Evolutionary conservation across 2,888 invertebrate genomes (phyloP).

Genomic region (Acanthosepion lycidas): DNA sequence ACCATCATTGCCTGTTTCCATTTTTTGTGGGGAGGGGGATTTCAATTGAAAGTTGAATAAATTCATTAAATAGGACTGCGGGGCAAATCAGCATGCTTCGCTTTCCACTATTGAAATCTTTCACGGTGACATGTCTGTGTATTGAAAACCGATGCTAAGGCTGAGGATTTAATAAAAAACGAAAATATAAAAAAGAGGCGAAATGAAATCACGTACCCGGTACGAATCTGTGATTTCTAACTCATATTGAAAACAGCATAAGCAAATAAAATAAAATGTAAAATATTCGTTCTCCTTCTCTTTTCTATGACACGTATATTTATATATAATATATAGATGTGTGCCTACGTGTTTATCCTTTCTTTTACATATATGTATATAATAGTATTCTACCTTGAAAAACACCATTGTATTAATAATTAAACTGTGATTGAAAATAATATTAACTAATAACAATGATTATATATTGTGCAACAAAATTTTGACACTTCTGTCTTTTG

Average conservation of each 20-base stretch:
- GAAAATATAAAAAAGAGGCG: neutral
- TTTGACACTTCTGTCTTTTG: too few relatives aligned
- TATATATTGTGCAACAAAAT: too few relatives aligned
- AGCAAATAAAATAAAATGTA: neutral
- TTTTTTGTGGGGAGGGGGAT: too few relatives aligned
- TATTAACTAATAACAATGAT: too few relatives aligned
- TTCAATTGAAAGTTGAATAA: slow-evolving; percentile 22
- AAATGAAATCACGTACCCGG: neutral
- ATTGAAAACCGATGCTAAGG: neutral
- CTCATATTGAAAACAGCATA: neutral
- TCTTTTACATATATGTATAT: too few relatives aligned
- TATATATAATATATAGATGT: neutral
- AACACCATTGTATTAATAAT: too few relatives aligned
- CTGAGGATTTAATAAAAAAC: neutral
- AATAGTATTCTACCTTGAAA: too few relatives aligned
- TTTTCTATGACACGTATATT: too few relatives aligned
- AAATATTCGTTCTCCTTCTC: too few relatives aligned
- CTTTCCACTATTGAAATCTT: neutral
- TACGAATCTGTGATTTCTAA: neutral
- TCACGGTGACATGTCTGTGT: neutral
- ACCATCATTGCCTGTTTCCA: neutral
- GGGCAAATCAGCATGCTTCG: neutral
- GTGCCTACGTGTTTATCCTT: neutral
- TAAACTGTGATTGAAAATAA: too few relatives aligned
- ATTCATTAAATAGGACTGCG: neutral